Conservation (phyloP, 1,140 invertebrate species). For the Drosophila navojoa region DNA sequence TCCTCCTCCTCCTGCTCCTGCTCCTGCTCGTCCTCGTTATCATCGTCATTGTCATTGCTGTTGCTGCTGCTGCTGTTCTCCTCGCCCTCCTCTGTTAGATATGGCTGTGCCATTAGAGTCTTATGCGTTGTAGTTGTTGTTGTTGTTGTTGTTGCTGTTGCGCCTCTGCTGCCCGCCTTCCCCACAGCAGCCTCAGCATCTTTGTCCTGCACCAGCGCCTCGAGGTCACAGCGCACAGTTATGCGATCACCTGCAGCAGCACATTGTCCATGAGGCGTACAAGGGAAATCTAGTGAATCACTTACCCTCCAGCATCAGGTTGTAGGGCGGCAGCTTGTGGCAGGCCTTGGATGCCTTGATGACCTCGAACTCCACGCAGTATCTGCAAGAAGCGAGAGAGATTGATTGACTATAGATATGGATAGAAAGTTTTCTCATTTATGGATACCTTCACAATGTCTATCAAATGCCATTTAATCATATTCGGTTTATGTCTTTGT, state of each 20-base stretch:
- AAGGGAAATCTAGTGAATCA: not conserved
- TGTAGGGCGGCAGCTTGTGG: constrained; percentile 89
- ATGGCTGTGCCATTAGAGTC: constrained; percentile 2
- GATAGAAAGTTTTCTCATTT: no score
- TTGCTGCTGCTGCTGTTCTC: constrained; percentile 32
- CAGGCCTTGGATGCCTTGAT: constrained; percentile 92
- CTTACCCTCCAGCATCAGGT: constrained; percentile 89
- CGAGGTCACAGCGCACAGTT: constrained; percentile 90
- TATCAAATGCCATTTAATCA: no score
- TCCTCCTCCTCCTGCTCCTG: constrained; percentile 35
- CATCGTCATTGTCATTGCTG: constrained; percentile 20
- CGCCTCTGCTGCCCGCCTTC: constrained; percentile 11
- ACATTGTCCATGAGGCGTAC: not conserved
- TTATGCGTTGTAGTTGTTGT: constrained; percentile 29
- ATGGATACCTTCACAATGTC: no score
- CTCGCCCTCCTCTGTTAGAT: constrained; percentile 25
- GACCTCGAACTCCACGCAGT: constrained; percentile 92
- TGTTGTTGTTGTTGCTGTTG: constrained; percentile 25
- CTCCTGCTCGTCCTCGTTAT: constrained; percentile 40
- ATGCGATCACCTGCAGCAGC: constrained; percentile 87
- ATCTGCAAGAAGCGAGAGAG: constrained; percentile 86
- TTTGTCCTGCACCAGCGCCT: constrained; percentile 87
- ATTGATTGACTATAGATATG: not conserved
- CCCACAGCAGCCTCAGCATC: constrained; percentile 14
- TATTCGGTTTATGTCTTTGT: no score